phyloP scores from a whole-genome alignment of 2,113 vertebrate genomes.

The Oreochromis niloticus region DNA sequence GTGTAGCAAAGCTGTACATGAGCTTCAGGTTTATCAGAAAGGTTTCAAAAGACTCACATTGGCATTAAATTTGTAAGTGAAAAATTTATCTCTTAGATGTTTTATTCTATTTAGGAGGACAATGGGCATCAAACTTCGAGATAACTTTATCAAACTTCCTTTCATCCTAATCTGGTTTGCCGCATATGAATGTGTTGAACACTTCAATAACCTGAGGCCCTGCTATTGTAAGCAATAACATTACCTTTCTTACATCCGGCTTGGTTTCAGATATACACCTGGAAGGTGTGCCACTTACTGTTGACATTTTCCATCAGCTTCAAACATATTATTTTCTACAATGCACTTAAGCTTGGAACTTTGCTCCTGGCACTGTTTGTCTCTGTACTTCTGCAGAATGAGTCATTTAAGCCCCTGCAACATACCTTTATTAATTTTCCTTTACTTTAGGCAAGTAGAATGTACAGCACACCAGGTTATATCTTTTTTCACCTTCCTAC shows the following conservation, averaged over 20 bases:
- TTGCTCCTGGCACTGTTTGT: not conserved
- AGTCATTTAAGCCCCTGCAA: not conserved
- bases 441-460: not conserved
- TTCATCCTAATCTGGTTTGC: not conserved
- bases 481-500: not conserved
- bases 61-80: not conserved
- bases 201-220: accelerated
- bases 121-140: accelerated
- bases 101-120: not conserved
- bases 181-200: not conserved
- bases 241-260: not conserved
- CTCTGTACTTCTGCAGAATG: not conserved
- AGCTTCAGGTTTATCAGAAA: not conserved
- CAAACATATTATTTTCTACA: not conserved
- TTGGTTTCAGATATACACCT: not conserved
- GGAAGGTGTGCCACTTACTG: not conserved
- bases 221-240: not conserved
- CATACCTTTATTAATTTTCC: not conserved
- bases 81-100: accelerated
- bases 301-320: not conserved
- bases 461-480: not conserved
- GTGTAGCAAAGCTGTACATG: not conserved
- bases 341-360: too few relatives aligned
- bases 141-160: not conserved
- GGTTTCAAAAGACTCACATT: not conserved